These are phyloP conservation scores for Heliconius eleuchia DNA, from an alignment of 1,140 invertebrate species.

Conservation along the genomic window DNA sequence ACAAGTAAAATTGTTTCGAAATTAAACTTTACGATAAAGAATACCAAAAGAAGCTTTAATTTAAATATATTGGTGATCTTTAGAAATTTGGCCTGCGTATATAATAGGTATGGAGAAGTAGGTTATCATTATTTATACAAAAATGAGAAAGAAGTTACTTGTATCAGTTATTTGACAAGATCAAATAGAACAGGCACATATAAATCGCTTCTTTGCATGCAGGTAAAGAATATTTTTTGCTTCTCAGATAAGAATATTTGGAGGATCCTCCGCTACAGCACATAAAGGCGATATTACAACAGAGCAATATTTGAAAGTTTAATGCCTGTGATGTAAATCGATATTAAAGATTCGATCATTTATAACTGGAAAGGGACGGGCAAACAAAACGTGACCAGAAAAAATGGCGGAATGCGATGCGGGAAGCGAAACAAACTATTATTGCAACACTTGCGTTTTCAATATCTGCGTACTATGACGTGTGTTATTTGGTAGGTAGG, in stretches of 20 bases:
- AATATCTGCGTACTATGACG: slow-evolving; percentile 35
- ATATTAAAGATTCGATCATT: slow-evolving; percentile 78
- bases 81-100: background rate
- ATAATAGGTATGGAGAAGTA: slow-evolving; percentile 3
- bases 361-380: slow-evolving; percentile 73
- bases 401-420: slow-evolving; percentile 66
- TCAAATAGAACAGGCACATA: slow-evolving; percentile 37
- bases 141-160: slow-evolving; percentile 27
- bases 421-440: slow-evolving; percentile 71
- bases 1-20: slow-evolving; percentile 6
- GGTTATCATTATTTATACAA: slow-evolving; percentile 9
- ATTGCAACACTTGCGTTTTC: slow-evolving; percentile 80
- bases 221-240: slow-evolving; percentile 38
- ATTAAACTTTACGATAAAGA: background rate
- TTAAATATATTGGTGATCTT: slow-evolving; percentile 13
- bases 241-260: background rate
- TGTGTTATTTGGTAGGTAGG: slow-evolving; percentile 3
- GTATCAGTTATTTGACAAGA: slow-evolving; percentile 28
- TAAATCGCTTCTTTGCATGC: slow-evolving; percentile 52
- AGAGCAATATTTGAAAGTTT: slow-evolving; percentile 20
- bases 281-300: slow-evolving; percentile 20
- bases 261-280: slow-evolving; percentile 13
- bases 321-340: slow-evolving; percentile 57
- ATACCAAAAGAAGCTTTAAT: slow-evolving; percentile 18
- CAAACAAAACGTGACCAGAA: slow-evolving; percentile 65